A percentile compares a stretch with the other conserved stretches of the same genome.
Conservation (phyloP, 2,888 invertebrate species). For the Epistrophella euchroma region DNA sequence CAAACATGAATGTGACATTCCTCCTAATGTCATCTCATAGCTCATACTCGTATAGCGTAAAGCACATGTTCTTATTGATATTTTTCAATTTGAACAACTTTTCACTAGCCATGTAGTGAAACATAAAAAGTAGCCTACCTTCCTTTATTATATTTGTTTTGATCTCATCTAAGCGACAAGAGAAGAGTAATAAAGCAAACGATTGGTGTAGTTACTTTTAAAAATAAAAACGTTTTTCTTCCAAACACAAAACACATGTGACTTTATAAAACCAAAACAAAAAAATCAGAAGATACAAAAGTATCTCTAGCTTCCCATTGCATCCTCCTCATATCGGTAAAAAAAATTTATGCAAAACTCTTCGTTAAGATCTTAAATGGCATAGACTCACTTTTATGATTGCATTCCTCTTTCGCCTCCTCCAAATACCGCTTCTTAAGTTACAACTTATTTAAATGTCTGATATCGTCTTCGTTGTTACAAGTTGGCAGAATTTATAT, state of each 20-base stretch:
- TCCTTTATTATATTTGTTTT: background rate
- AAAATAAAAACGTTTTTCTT: background rate
- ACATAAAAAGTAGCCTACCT: conserved; percentile 5
- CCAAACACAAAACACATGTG: background rate
- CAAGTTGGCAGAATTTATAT: conserved; percentile 34
- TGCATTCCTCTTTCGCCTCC: conserved; percentile 63
- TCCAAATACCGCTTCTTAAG: conserved; percentile 43
- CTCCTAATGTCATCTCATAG: background rate
- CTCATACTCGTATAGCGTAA: no score
- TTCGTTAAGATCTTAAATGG: conserved; percentile 53
- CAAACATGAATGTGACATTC: background rate
- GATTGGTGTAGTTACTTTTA: background rate
- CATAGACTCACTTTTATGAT: conserved; percentile 70
- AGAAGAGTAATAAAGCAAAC: conserved; percentile 7
- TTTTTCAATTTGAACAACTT: conserved; percentile 15
- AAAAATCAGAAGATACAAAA: conserved; percentile 2
- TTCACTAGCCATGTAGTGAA: background rate
- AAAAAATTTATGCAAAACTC: conserved; percentile 43
- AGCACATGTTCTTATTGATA: conserved; percentile 15
- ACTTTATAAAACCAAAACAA: background rate
- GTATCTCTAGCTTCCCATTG: conserved; percentile 12
- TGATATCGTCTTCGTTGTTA: conserved; percentile 64
- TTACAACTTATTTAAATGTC: conserved; percentile 61
- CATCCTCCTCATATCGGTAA: conserved; percentile 1
- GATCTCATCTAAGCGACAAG: background rate